Base-by-base conservation (phyloP, 2,888 invertebrate species). In the Thalpophila matura region DNA sequence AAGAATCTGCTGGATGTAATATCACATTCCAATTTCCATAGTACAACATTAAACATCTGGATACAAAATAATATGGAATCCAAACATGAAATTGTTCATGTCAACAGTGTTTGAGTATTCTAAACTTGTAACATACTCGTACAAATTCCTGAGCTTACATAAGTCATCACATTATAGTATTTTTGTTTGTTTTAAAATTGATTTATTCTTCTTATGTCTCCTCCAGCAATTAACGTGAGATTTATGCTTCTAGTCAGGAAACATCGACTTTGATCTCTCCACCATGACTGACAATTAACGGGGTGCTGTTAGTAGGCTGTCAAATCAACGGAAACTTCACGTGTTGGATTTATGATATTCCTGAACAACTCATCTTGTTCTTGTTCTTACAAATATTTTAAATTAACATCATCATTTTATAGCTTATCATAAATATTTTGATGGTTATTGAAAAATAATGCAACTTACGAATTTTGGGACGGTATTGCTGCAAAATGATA, bases 261-360 rank as follows among this genome's bases (percentile, higher is more conserved):
- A 70, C 62, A 56, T 69, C 55, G 55, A 78, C 83, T 84, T 86
- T 86, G 83, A 88, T 88, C 82, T 84, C 54, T 56, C 51, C 59
- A 55, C 31, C 35, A 40, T 33, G 26, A 26, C 49, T 55, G 43
- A 42, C 31, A 55, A 47, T 49, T 46, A 33, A 47, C 40, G 20
- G 27, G 12, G 16, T 51, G n/a, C 46, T 62, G 18, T 46, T 51
- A 29, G 37, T 43, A 38, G 5, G 5, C 29, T 45, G 14, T 43
- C 22, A 60, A 60, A 58, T 67, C 33, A 43, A 53, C 40, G 42
- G 31, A 37, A 57, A 62, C 54, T 51, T 43, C 20, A 10, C 20
- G 18, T 7, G 14, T 33, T 22, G 1, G 20, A 62, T 47, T 60
- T 55, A 29, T 47, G 38, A 35, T 22, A 54, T 61, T 10, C 42